These are phyloP conservation scores for Ganaspis sp. DNA, from an alignment of 1,140 invertebrate genomes.

Conservation along the genomic window DNA sequence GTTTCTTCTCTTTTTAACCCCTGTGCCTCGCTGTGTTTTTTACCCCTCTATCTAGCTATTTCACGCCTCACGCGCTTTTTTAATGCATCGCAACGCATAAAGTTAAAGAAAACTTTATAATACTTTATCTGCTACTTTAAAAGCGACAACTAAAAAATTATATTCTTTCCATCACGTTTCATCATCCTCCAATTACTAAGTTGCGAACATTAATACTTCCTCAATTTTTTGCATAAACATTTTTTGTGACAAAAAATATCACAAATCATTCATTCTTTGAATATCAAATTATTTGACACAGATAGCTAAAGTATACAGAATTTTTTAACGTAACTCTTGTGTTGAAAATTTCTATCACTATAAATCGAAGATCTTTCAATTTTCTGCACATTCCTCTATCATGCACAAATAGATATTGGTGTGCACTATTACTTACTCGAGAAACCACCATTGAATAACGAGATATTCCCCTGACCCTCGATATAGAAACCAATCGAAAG, in stretches of 20 bases:
- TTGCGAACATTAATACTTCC: too few relatives aligned
- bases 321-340: too few relatives aligned
- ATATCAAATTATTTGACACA: too few relatives aligned
- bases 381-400: not conserved
- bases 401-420: not conserved
- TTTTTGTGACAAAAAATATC: too few relatives aligned
- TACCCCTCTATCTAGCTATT: not conserved
- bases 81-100: not conserved
- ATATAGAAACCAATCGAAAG: conserved; percentile 19
- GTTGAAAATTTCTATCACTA: too few relatives aligned
- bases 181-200: too few relatives aligned
- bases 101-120: not conserved
- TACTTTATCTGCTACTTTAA: conserved; percentile 31
- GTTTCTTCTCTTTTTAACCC: conserved; percentile 35
- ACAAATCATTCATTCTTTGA: too few relatives aligned
- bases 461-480: conserved; percentile 16
- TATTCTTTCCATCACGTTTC: too few relatives aligned
- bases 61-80: conserved; percentile 12
- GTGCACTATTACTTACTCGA: not conserved
- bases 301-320: too few relatives aligned
- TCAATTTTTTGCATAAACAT: too few relatives aligned
- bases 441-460: conserved; percentile 20
- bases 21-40: not conserved
- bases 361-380: not conserved
- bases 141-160: not conserved